These are phyloP conservation scores for Podabrus alpinus DNA, from an alignment of 2,888 invertebrate species.

Conservation along the genomic window DNA sequence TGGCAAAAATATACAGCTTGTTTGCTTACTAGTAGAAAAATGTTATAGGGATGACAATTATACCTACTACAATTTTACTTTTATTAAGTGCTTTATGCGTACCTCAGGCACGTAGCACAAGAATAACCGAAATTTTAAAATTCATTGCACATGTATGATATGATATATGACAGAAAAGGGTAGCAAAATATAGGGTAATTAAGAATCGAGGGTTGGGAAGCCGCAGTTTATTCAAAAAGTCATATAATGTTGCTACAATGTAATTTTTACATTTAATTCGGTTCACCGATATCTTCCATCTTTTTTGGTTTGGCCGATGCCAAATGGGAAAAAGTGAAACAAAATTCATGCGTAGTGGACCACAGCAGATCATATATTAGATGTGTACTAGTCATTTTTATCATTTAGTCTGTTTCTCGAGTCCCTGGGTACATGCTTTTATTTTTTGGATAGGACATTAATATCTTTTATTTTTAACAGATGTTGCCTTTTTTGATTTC, in stretches of 20 bases:
- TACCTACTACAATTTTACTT: neutral
- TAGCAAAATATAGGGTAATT: slow-evolving; percentile 41
- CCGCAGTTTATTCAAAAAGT: slow-evolving; percentile 40
- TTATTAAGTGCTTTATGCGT: slow-evolving; percentile 13
- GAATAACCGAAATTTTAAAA: slow-evolving; percentile 36
- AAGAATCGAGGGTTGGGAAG: slow-evolving; percentile 37
- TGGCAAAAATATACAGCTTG: neutral
- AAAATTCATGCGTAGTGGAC: slow-evolving; percentile 6
- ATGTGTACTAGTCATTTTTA: slow-evolving; percentile 35
- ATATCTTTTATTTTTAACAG: slow-evolving; percentile 36
- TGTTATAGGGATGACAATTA: neutral
- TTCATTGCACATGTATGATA: slow-evolving; percentile 36
- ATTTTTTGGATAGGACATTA: slow-evolving; percentile 34
- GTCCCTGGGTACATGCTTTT: slow-evolving; percentile 32
- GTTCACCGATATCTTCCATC: slow-evolving; percentile 9
- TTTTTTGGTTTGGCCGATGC: neutral
- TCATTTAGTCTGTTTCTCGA: slow-evolving; percentile 35
- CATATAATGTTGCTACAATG: slow-evolving; percentile 34
- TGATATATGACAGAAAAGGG: slow-evolving; percentile 41
- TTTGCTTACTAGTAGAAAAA: neutral
- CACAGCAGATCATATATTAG: slow-evolving; percentile 29
- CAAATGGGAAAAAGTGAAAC: neutral
- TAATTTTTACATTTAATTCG: slow-evolving; percentile 31
- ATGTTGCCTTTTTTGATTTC: slow-evolving; percentile 31
- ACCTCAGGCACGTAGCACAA: slow-evolving; percentile 26